Base-by-base conservation (phyloP, 2,888 invertebrate species). In the Cepaea hortensis region DNA sequence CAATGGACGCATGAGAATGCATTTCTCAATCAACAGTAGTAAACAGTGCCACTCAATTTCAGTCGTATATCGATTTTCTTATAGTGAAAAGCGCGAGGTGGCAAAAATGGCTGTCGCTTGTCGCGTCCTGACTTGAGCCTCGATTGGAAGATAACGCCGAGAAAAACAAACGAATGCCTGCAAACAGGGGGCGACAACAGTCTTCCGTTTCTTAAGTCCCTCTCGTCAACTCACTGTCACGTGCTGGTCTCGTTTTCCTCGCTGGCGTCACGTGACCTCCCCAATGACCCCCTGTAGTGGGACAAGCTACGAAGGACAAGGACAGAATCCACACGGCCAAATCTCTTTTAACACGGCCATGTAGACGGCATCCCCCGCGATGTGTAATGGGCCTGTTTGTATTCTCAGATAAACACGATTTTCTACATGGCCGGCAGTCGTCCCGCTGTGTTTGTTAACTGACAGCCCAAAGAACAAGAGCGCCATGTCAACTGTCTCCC, bases 221-320 rank as follows among this genome's bases (percentile, higher is more conserved):
- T 79, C 79, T 62, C 62, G 11, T 13, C 5, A 6, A 79, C 15
- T 79, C 61, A 3, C 79, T 13, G 79, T 79, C 79, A 79, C 79
- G 79, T 15, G 35, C 79, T 35, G 4, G 35, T 15, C 79, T 62
- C 35, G 35, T 15, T 35, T 35, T 62, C 79, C 6, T 15, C 4
- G 79, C 7, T 77, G 55, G 1, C 11, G 61, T 77, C 77, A 6
- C 0, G 55, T 23, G 77, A 13, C 48, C 77, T 55, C 3, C 68
- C 68, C 18, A 68, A 18, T 50, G n/a, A 55, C 55, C 6, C 55
- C 55, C 55, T 55, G 7, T 55, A 55, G 55, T 55, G 7, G 55
- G 7, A 35, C 35, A 35, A 55, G 55, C 55, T 11, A 55, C 55
- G 0, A 11, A 6, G 6, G 55, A 55, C 55, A 55, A 55, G 55